Percentiles rank a stretch among this genome's conserved stretches.
These are phyloP conservation scores for Athetis lepigone DNA, from an alignment of 2,888 invertebrate species.

Conservation along the genomic window DNA sequence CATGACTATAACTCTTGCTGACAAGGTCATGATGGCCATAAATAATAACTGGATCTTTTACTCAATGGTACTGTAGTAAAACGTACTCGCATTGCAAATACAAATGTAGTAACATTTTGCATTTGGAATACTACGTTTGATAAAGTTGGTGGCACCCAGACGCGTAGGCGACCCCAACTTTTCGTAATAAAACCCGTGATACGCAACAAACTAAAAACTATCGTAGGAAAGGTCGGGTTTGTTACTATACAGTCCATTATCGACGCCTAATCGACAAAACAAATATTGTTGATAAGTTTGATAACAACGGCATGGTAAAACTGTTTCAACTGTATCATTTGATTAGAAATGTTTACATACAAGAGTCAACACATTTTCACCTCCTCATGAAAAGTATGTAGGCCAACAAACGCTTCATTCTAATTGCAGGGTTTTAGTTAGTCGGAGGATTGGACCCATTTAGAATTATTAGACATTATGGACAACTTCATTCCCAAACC, in stretches of 20 bases:
- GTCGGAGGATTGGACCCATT: no score
- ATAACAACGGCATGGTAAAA: constrained; percentile 5
- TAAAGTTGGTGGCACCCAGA: constrained; percentile 10
- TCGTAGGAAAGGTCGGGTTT: constrained; percentile 1
- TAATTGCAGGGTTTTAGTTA: background rate
- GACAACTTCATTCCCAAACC: no score
- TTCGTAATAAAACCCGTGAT: constrained; percentile 24
- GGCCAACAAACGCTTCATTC: background rate
- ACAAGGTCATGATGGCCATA: constrained; percentile 14
- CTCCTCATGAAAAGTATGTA: background rate
- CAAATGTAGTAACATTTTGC: no score
- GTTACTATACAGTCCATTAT: constrained; percentile 1
- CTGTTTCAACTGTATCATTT: background rate
- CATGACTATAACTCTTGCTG: constrained; percentile 6
- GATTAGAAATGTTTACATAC: background rate
- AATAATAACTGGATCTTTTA: constrained; percentile 34
- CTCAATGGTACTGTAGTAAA: constrained; percentile 35
- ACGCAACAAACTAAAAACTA: background rate
- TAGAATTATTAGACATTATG: no score
- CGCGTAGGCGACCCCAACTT: constrained; percentile 25
- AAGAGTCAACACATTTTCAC: background rate
- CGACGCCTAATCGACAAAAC: background rate
- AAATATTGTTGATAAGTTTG: constrained; percentile 4
- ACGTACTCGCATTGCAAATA: constrained; percentile 16
- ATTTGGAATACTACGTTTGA: no score